Percentiles rank a stretch among this genome's conserved stretches.
These are phyloP conservation scores for Anguilla rostrata DNA, from an alignment of 2,113 vertebrate genomes.

Conservation along the genomic window DNA sequence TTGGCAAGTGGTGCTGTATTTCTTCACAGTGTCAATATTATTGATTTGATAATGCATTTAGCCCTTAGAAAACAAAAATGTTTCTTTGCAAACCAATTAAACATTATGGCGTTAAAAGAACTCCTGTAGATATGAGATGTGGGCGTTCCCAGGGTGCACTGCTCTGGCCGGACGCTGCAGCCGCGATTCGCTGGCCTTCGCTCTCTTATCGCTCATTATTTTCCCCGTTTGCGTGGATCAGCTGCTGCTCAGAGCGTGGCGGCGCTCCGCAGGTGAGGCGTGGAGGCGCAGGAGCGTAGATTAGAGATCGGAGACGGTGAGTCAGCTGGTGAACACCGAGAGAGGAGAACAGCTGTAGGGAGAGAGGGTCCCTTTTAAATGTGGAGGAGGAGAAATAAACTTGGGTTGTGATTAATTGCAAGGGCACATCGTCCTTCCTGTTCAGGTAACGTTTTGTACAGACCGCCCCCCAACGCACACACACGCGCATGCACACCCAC, in stretches of 20 bases:
- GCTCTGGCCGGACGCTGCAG: background rate
- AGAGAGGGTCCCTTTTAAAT: no score
- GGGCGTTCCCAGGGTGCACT: background rate
- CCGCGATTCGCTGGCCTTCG: background rate
- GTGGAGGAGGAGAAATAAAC: background rate
- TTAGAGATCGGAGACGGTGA: no score
- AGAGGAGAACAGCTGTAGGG: no score
- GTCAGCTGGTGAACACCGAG: no score
- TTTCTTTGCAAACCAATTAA: background rate
- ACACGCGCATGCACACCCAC: no score
- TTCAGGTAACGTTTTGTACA: conserved; percentile 6
- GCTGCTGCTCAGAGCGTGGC: background rate
- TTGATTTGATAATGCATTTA: background rate
- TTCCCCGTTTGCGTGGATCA: background rate
- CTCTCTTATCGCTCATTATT: background rate
- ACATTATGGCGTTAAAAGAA: background rate
- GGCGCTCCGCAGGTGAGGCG: no score
- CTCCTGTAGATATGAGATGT: background rate
- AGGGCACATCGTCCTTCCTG: conserved; percentile 29
- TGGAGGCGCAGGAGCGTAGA: no score
- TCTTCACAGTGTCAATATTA: background rate
- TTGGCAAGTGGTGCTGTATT: background rate
- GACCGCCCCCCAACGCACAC: no score
- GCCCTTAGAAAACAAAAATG: background rate
- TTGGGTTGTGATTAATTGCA: conserved; percentile 38